phyloP scores from a whole-genome alignment of 2,888 invertebrate species.

The Ormyrus labotus region DNA sequence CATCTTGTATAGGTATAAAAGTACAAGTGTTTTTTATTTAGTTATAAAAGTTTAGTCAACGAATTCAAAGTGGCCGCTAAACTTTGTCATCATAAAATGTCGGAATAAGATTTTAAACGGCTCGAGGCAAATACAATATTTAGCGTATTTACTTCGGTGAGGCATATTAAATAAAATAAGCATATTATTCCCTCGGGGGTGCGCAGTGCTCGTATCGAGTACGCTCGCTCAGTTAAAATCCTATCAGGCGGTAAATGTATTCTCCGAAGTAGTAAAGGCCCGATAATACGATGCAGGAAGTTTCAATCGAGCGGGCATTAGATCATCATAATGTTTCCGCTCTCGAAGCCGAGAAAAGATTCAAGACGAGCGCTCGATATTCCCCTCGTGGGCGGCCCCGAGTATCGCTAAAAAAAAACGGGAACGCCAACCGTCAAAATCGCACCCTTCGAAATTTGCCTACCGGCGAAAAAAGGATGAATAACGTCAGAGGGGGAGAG shows the following conservation, averaged over 20 bases:
- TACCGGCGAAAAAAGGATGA: neutral
- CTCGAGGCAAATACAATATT: no score
- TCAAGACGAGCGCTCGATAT: slow-evolving; percentile 31
- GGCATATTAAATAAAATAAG: slow-evolving; percentile 10
- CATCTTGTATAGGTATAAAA: no score
- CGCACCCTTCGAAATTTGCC: neutral
- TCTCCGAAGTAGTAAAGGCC: slow-evolving; percentile 25
- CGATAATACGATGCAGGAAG: slow-evolving; percentile 15
- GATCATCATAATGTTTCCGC: slow-evolving; percentile 56
- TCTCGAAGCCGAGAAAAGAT: slow-evolving; percentile 13
- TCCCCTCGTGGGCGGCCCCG: neutral
- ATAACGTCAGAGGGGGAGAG: neutral
- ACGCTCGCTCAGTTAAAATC: slow-evolving; percentile 3
- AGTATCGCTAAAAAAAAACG: neutral
- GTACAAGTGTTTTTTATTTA: no score
- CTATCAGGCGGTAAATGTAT: slow-evolving; percentile 37
- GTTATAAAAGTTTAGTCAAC: no score
- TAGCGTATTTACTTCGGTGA: no score
- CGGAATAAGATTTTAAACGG: no score
- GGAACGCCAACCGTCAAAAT: slow-evolving; percentile 13
- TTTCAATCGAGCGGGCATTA: slow-evolving; percentile 45
- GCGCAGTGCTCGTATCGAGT: slow-evolving; percentile 2
- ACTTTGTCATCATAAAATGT: no score
- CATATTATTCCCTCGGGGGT: slow-evolving; percentile 26
- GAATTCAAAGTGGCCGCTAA: no score